Conservation (phyloP, 2,113 vertebrate species). For the Crotophaga sulcirostris region DNA sequence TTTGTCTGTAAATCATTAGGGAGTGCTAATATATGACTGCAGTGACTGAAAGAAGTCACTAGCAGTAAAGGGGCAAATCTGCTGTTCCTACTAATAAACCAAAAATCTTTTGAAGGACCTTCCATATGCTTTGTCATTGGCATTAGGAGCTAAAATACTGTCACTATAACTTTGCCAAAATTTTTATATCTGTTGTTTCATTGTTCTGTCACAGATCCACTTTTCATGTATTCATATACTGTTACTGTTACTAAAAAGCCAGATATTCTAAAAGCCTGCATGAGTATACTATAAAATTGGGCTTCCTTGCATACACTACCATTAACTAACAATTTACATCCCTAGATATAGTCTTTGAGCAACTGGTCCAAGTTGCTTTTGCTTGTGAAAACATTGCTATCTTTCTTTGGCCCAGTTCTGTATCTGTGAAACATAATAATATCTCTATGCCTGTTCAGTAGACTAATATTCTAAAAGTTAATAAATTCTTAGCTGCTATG, state of each 20-base stretch:
- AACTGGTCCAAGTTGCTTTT: neutral
- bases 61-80: neutral
- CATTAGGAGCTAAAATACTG: neutral
- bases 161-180: neutral
- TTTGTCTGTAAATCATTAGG: neutral
- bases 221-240: neutral
- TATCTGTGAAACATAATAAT: neutral
- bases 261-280: neutral
- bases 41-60: neutral
- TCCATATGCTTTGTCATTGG: neutral
- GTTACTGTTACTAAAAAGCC: neutral
- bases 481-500: neutral
- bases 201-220: neutral
- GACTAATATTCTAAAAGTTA: neutral
- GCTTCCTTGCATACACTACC: neutral
- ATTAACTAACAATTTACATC: neutral
- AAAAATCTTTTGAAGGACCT: neutral
- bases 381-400: fast-evolving
- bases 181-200: neutral
- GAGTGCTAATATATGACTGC: neutral
- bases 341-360: neutral
- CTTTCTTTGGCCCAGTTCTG: neutral
- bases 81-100: neutral
- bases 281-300: neutral
- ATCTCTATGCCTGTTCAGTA: neutral